Conservation (phyloP, 2,113 vertebrate species). For the Ochotona princeps region DNA sequence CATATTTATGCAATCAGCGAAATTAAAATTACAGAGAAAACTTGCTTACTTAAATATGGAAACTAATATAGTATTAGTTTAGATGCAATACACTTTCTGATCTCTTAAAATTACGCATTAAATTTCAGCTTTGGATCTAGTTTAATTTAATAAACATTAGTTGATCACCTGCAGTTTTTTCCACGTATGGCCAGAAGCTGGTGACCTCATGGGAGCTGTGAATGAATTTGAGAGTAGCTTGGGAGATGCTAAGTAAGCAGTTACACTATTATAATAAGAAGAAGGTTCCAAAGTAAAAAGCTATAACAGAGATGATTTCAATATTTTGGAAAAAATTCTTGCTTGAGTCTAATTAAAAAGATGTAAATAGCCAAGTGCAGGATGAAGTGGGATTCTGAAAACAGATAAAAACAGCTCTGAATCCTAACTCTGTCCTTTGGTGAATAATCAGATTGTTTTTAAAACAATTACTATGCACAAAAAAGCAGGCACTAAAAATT, state of each 20-base stretch:
- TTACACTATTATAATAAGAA: not conserved
- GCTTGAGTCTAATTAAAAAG: not conserved
- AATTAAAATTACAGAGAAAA: not conserved
- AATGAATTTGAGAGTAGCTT: not conserved
- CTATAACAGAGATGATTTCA: not conserved
- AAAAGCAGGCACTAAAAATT: not conserved
- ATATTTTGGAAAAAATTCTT: not conserved
- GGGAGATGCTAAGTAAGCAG: not conserved
- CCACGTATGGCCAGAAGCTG: not conserved
- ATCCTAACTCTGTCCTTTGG: not conserved
- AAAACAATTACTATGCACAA: conserved; percentile 13
- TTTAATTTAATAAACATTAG: conserved; percentile 22
- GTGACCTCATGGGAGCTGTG: not conserved
- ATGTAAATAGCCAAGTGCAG: not conserved
- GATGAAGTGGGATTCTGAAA: not conserved
- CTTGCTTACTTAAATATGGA: not conserved
- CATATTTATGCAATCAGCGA: not conserved
- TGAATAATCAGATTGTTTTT: conserved; percentile 22
- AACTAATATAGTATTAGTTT: not conserved
- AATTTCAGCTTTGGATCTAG: not conserved
- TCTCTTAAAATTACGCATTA: conserved; percentile 5
- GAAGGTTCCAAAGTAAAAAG: not conserved
- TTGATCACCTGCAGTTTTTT: not conserved
- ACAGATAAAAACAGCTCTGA: not conserved
- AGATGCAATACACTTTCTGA: not conserved